Conservation (phyloP, 1,140 invertebrate genomes). For the Popillia japonica region DNA sequence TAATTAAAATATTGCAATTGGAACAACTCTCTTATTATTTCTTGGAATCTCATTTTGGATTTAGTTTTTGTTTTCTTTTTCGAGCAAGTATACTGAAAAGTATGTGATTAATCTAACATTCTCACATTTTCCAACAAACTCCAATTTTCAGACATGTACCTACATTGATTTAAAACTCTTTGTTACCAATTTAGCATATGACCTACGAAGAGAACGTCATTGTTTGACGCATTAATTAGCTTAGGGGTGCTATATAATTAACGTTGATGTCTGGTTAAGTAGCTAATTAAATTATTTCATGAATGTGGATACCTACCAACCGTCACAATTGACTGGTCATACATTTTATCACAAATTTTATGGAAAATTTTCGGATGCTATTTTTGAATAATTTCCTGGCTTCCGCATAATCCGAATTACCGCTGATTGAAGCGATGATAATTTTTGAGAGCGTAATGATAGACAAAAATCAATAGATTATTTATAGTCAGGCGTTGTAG, state of each 20-base stretch:
- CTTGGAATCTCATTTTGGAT: too few relatives aligned
- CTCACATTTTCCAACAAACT: too few relatives aligned
- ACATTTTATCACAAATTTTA: not conserved
- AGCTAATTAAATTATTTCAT: not conserved
- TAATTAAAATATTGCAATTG: too few relatives aligned
- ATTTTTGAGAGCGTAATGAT: not conserved
- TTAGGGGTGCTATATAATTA: not conserved
- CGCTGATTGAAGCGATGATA: constrained; percentile 14
- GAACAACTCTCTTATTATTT: too few relatives aligned
- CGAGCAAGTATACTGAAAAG: too few relatives aligned
- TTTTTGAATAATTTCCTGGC: constrained; percentile 11
- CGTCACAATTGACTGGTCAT: not conserved
- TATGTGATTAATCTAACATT: too few relatives aligned
- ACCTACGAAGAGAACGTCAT: too few relatives aligned
- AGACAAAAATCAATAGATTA: not conserved
- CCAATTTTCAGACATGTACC: too few relatives aligned
- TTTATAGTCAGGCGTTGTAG: not conserved
- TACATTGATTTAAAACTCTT: too few relatives aligned
- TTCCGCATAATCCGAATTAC: not conserved
- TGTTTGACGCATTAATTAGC: too few relatives aligned
- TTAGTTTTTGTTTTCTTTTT: too few relatives aligned
- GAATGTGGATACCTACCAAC: not conserved
- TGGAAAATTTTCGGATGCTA: not conserved
- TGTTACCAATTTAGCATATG: too few relatives aligned
- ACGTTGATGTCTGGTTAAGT: not conserved